phyloP scores from a whole-genome alignment of 1,140 invertebrate species.

The Macrocentrus cingulum region DNA sequence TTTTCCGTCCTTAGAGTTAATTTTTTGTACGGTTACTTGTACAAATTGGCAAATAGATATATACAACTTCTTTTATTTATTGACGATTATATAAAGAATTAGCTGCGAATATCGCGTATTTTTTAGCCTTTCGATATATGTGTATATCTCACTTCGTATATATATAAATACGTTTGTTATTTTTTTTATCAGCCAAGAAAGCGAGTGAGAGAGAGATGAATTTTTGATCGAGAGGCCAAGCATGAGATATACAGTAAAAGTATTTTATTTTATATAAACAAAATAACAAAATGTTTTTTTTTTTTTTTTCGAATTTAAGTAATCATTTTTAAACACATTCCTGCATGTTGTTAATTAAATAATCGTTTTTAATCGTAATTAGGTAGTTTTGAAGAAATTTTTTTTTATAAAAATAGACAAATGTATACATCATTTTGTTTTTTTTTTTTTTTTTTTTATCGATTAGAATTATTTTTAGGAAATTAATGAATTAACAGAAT shows the following conservation, averaged over 20 bases:
- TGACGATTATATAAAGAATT: not conserved
- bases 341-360: not conserved
- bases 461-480: not conserved
- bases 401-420: too few relatives aligned
- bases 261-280: too few relatives aligned
- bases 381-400: too few relatives aligned
- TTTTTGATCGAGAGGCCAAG: too few relatives aligned
- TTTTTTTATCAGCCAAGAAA: too few relatives aligned
- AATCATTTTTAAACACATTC: constrained; percentile 1
- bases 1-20: constrained; percentile 58
- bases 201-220: too few relatives aligned
- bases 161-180: too few relatives aligned
- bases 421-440: constrained; percentile 19
- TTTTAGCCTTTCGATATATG: not conserved
- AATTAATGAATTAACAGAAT: constrained; percentile 1
- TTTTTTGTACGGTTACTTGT: constrained; percentile 45
- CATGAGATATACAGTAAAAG: too few relatives aligned
- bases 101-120: too few relatives aligned
- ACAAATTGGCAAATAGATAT: constrained; percentile 23
- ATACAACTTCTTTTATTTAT: constrained; percentile 34
- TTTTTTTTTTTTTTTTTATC: constrained; percentile 7
- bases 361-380: constrained; percentile 1
- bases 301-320: too few relatives aligned
- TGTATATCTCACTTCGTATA: not conserved
- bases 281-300: too few relatives aligned